phyloP scores from a whole-genome alignment of 1,140 invertebrate genomes.

The Wasmannia auropunctata region DNA sequence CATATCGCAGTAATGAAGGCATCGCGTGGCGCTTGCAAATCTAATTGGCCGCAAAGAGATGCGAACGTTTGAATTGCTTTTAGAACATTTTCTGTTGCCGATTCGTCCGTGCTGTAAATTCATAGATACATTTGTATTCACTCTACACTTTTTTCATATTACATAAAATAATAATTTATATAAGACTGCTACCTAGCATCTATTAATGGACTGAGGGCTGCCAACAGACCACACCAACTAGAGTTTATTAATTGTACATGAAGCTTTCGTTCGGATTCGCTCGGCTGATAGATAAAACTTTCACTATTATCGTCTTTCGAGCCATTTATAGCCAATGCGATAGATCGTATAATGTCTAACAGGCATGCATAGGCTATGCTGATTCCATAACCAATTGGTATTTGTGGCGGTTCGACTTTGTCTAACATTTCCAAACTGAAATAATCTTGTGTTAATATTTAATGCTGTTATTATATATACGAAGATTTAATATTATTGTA shows the following conservation, averaged over 20 bases:
- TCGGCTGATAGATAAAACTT: conserved; percentile 83
- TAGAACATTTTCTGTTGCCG: conserved; percentile 94
- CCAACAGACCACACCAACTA: conserved; percentile 97
- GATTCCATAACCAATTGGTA: conserved; percentile 98
- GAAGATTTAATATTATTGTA: conserved; percentile 1
- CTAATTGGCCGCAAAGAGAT: conserved; percentile 91
- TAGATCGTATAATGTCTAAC: conserved; percentile 94
- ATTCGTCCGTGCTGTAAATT: conserved; percentile 93
- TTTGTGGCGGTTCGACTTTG: conserved; percentile 95
- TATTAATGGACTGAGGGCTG: conserved; percentile 95
- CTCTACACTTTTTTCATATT: neutral
- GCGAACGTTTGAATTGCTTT: conserved; percentile 96
- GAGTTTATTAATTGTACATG: conserved; percentile 95
- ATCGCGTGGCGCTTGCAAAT: conserved; percentile 92
- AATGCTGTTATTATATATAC: neutral
- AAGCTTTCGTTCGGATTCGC: conserved; percentile 86
- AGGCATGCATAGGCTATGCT: conserved; percentile 97
- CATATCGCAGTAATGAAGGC: conserved; percentile 97
- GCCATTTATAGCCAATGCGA: conserved; percentile 89
- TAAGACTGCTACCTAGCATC: conserved; percentile 91
- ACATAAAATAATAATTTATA: conserved; percentile 38
- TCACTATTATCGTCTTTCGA: conserved; percentile 81
- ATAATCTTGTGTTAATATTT: conserved; percentile 29
- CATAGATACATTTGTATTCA: neutral
- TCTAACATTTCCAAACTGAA: conserved; percentile 97